phyloP scores from a whole-genome alignment of 2,797 vertebrate species.

The Protosalanx chinensis region DNA sequence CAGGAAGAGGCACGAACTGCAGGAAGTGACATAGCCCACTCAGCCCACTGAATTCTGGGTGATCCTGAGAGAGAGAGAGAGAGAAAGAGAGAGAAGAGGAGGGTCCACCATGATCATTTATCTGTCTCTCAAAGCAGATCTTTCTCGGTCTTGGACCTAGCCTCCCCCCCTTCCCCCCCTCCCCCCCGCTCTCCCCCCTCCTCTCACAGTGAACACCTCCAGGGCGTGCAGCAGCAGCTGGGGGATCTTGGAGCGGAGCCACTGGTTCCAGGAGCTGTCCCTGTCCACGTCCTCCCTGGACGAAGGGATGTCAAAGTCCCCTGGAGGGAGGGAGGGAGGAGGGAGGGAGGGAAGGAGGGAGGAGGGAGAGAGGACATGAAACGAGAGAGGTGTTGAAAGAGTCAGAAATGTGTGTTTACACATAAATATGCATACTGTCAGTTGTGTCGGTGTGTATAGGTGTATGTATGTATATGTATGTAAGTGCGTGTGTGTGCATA shows the following conservation, averaged over 20 bases:
- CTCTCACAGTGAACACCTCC: slow-evolving; percentile 74
- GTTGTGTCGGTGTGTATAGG: too few relatives aligned
- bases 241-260: slow-evolving; percentile 78
- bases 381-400: neutral
- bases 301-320: slow-evolving; percentile 81
- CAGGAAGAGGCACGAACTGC: slow-evolving; percentile 74
- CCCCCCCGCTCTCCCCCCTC: neutral
- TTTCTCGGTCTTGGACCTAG: neutral
- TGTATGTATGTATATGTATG: too few relatives aligned
- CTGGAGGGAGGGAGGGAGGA: slow-evolving; percentile 44
- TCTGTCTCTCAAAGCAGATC: neutral
- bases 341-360: neutral
- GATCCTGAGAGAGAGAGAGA: slow-evolving; percentile 54
- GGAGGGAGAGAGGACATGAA: neutral
- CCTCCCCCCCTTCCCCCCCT: neutral
- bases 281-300: slow-evolving; percentile 80
- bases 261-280: slow-evolving; percentile 83
- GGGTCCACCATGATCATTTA: neutral
- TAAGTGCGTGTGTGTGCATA: too few relatives aligned
- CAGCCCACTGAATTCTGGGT: slow-evolving; percentile 73
- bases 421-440: too few relatives aligned
- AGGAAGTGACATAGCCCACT: slow-evolving; percentile 73
- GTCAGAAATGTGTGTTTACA: neutral
- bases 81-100: too few relatives aligned
- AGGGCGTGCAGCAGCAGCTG: slow-evolving; percentile 76